Evolutionary conservation across 2,113 vertebrate genomes (phyloP).

Genomic region (Oophaga pumilio): DNA sequence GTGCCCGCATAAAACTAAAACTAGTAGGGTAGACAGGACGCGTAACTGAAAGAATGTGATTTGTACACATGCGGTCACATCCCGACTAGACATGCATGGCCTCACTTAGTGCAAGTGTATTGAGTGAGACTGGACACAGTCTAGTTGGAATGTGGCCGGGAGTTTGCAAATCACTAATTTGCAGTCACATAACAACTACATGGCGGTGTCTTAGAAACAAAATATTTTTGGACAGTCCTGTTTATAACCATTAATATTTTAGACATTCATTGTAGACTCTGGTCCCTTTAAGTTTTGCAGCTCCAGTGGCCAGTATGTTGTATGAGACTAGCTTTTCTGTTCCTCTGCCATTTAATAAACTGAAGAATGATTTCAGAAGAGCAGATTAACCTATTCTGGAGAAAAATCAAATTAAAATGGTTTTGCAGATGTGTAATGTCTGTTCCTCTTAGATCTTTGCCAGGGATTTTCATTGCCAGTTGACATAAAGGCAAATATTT

Average conservation of each 20-base stretch:
- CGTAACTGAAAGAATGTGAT: too few species aligned
- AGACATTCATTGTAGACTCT: neutral
- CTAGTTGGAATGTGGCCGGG: too few species aligned
- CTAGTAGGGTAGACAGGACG: too few species aligned
- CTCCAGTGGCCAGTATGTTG: slow-evolving; percentile 7
- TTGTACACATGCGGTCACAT: too few species aligned
- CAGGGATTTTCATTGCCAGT: slow-evolving; percentile 40
- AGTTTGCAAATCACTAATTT: too few species aligned
- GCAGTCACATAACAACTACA: too few species aligned
- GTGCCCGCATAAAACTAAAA: too few species aligned
- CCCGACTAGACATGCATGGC: too few species aligned
- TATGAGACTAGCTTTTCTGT: slow-evolving; percentile 16
- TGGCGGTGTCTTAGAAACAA: neutral
- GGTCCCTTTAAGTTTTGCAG: neutral
- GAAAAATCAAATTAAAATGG: slow-evolving; percentile 46
- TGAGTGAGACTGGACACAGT: too few species aligned
- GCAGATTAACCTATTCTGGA: slow-evolving; percentile 20
- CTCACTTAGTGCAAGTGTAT: too few species aligned
- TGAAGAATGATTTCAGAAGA: slow-evolving; percentile 49
- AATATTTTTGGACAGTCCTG: neutral
- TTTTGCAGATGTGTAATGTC: slow-evolving; percentile 54
- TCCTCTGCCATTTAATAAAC: slow-evolving; percentile 49
- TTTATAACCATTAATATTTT: neutral
- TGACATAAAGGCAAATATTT: slow-evolving; percentile 49
- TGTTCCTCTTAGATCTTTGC: slow-evolving; percentile 10